Evolutionary conservation across 2,113 vertebrate genomes (phyloP).

Genomic region (Rhinogobius similis): DNA sequence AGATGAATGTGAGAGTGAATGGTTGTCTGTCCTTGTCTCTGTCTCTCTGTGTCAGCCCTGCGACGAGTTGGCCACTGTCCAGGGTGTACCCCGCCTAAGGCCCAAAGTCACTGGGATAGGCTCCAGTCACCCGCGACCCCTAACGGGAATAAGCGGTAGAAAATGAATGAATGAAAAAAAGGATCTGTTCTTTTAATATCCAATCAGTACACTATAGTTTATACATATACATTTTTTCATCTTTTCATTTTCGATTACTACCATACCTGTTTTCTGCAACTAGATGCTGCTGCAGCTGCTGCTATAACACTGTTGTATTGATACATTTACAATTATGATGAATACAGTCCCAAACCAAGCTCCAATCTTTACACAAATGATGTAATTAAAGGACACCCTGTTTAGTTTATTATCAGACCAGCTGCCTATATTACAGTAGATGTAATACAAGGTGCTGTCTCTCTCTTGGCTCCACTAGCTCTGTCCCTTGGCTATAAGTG

Average conservation of each 20-base stretch:
- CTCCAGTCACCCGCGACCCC: too few relatives aligned
- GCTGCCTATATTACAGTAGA: conserved; percentile 8
- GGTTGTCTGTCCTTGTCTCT: too few relatives aligned
- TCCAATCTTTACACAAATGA: background rate
- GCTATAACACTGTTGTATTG: background rate
- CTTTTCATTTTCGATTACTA: background rate
- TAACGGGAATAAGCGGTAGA: too few relatives aligned
- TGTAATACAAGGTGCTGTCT: conserved; percentile 40
- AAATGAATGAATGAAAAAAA: too few relatives aligned
- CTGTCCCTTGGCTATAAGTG: conserved; percentile 46
- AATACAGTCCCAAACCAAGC: background rate
- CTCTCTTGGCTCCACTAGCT: conserved; percentile 36
- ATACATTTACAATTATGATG: background rate
- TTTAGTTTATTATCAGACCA: conserved; percentile 23
- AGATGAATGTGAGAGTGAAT: too few relatives aligned
- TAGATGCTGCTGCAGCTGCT: background rate
- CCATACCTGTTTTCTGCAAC: background rate
- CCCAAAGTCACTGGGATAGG: too few relatives aligned
- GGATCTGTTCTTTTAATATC: too few relatives aligned
- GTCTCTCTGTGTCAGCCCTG: too few relatives aligned
- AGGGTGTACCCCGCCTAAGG: too few relatives aligned
- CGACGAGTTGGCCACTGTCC: too few relatives aligned
- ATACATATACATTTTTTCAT: background rate
- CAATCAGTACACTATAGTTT: background rate
- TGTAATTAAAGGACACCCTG: conserved; percentile 14